Evolutionary conservation across 2,113 vertebrate genomes (phyloP).

Genomic region (Boleophthalmus pectinirostris): DNA sequence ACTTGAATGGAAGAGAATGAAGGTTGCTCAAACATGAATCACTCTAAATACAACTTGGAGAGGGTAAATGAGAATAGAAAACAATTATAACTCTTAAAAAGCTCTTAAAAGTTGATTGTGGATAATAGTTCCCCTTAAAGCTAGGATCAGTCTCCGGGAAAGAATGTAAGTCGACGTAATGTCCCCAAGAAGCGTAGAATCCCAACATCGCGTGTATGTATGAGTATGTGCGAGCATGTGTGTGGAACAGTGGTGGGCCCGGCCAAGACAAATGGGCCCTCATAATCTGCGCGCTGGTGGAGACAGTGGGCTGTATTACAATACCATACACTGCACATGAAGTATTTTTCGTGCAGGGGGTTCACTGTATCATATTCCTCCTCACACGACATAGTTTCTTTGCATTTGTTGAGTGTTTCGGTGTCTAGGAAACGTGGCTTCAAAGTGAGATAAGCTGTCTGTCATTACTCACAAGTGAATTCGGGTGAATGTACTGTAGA

Average conservation of each 20-base stretch:
- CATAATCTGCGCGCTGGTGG: conserved; percentile 58
- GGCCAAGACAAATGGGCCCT: conserved; percentile 70
- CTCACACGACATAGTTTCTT: conserved; percentile 48
- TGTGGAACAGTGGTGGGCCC: conserved; percentile 57
- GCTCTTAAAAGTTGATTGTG: too few species aligned
- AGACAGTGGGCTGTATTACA: conserved; percentile 63
- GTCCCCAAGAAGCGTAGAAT: too few species aligned
- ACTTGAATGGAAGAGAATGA: too few species aligned
- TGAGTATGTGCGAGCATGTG: conserved; percentile 32
- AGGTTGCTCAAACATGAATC: too few species aligned
- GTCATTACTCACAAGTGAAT: conserved; percentile 12
- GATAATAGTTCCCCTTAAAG: too few species aligned
- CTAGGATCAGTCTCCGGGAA: too few species aligned
- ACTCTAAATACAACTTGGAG: too few species aligned
- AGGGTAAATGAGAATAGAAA: too few species aligned
- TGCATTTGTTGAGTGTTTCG: conserved; percentile 38
- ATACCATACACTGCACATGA: conserved; percentile 56
- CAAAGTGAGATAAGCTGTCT: conserved; percentile 53
- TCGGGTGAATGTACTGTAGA: background rate
- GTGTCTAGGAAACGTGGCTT: conserved; percentile 37
- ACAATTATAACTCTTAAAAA: too few species aligned
- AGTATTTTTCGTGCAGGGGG: conserved; percentile 43
- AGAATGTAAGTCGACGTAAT: too few species aligned
- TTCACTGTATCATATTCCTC: conserved; percentile 50
- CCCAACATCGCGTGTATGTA: conserved; percentile 13